Evolutionary conservation across 2,888 invertebrate genomes (phyloP), one percentile per base, ranked within the genome.

Genomic region (Rhimphoctona megacephalus): DNA sequence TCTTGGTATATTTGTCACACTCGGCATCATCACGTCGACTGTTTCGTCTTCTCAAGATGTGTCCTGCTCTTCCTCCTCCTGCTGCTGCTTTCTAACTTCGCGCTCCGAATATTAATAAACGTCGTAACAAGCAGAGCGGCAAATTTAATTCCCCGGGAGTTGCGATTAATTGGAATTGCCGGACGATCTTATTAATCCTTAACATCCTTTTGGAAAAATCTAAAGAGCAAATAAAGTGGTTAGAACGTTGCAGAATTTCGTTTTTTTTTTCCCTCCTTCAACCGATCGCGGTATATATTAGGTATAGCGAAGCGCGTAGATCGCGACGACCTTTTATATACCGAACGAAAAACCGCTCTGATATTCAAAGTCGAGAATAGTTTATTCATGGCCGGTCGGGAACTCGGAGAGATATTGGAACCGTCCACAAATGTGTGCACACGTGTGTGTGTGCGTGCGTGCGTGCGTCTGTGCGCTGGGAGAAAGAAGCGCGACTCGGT

Each of bases 321-420:
- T 39, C 39, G 1, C 39, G 9, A 9, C 39, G 39, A 39, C 9
- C 39, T 39, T n/a, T n/a, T n/a, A n/a, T 39, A 39, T 39, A 36
- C 11, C 22, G 14, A 9, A 36, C n/a, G 9, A 72, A 79, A 80
- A 79, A 83, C 79, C 85, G 86, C 91, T 93, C 92, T 91, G 93
- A 94, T 94, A 94, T 94, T 94, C 94, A 94, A 94, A 94, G 93
- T 94, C 93, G 92, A 90, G 89, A 93, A 94, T 94, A 94, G 94
- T 94, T 94, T 94, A 94, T 94, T 94, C 94, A 94, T 94, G 93
- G 94, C 92, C 93, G 92, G 93, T 93, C 90, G 91, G 93, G 90
- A 93, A 92, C 92, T 92, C 91, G 90, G 92, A 93, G 93, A 94
- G 94, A 94, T 94, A 94, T 94, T 94, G 94, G 93, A 94, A 94